Conservation (phyloP, 2,797 vertebrate genomes). For the Chiroxiphia lanceolata region DNA sequence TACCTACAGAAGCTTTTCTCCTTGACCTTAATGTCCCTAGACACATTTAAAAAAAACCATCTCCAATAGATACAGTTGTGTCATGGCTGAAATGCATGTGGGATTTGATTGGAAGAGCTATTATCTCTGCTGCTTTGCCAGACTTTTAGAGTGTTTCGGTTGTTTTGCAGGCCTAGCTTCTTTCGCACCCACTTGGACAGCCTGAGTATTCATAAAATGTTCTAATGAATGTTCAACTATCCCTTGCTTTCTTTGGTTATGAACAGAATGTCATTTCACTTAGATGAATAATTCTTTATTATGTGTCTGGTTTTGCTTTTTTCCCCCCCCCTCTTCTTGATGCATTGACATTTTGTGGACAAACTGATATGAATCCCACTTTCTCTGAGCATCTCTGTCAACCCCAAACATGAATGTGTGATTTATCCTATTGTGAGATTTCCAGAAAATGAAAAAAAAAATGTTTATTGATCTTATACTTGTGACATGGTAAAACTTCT, state of each 20-base stretch:
- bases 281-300: neutral
- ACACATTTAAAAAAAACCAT: neutral
- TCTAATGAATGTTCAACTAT: neutral
- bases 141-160: neutral
- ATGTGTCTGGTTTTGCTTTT: rapidly evolving
- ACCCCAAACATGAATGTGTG: neutral
- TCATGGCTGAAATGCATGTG: neutral
- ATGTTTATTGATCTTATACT: neutral
- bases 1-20: neutral
- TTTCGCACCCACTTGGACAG: neutral
- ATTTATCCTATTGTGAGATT: neutral
- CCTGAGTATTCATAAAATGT: neutral
- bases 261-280: neutral
- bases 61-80: neutral
- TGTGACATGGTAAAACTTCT: neutral
- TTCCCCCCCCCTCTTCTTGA: rapidly evolving
- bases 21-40: neutral
- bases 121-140: neutral
- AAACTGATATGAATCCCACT: neutral
- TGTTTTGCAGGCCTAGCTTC: neutral
- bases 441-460: neutral
- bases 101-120: neutral
- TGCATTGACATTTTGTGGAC: neutral
- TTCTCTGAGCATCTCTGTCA: neutral
- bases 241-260: neutral